A percentile compares a stretch with the other conserved stretches of the same genome.
Evolutionary conservation across 2,797 vertebrate genomes (phyloP).

Genomic region (Tauraco hartlaubi): DNA sequence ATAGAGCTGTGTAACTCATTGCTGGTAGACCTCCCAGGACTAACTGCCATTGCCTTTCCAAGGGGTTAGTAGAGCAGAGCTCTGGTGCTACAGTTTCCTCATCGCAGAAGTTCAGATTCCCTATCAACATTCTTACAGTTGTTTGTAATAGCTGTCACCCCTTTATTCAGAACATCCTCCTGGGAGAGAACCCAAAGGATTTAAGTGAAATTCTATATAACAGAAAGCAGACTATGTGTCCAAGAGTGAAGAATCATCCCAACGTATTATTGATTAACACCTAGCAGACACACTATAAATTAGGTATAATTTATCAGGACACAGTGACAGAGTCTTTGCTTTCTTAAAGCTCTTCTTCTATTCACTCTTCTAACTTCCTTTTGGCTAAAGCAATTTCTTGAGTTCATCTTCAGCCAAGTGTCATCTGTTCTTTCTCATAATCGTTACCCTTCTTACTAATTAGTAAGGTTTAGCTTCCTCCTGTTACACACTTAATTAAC

Average conservation of each 20-base stretch:
- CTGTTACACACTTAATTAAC: constrained; percentile 72
- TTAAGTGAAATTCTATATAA: neutral
- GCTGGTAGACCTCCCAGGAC: neutral
- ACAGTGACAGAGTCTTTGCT: constrained; percentile 59
- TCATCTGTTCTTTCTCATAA: constrained; percentile 67
- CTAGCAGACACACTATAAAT: constrained; percentile 44
- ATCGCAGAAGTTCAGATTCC: neutral
- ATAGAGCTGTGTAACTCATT: neutral
- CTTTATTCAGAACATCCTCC: neutral
- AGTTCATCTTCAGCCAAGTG: constrained; percentile 63
- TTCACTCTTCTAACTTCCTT: constrained; percentile 64
- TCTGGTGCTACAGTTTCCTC: neutral
- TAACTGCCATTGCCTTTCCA: neutral
- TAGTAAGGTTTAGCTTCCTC: constrained; percentile 65
- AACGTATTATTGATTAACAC: constrained; percentile 55
- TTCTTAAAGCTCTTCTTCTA: constrained; percentile 67
- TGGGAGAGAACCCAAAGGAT: neutral
- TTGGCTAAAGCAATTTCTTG: constrained; percentile 67
- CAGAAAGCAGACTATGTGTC: neutral
- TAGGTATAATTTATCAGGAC: constrained; percentile 55
- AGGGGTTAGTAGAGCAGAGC: neutral
- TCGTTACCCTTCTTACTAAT: constrained; percentile 61
- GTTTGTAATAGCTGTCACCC: neutral
- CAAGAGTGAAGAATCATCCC: constrained; percentile 14
- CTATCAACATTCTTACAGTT: neutral